Percentiles rank a stretch among this genome's conserved stretches.
phyloP scores from a whole-genome alignment of 2,888 invertebrate genomes.

The Orthonychiurus folsomi region DNA sequence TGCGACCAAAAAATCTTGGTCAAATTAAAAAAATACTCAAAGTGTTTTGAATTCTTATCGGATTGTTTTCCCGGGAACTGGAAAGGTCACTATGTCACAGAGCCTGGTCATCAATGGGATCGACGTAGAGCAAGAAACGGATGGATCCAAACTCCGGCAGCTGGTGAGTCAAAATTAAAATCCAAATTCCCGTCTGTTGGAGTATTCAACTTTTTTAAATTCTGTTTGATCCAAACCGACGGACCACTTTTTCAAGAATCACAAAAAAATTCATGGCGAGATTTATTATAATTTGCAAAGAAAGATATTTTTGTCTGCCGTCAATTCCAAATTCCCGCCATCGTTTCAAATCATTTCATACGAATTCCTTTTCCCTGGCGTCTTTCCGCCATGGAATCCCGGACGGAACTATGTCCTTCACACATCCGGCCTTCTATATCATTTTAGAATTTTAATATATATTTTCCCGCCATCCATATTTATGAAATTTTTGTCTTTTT shows the following conservation, averaged over 20 bases:
- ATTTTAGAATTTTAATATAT: not conserved
- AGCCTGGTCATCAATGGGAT: constrained; percentile 25
- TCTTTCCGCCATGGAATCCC: constrained; percentile 1
- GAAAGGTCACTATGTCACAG: constrained; percentile 28
- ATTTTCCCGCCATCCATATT: too few species aligned
- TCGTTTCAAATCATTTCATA: not conserved
- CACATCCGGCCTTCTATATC: not conserved
- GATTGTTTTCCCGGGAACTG: too few species aligned
- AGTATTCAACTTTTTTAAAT: constrained; percentile 12
- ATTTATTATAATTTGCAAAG: too few species aligned
- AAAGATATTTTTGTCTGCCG: too few species aligned
- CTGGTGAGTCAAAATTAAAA: constrained; percentile 38
- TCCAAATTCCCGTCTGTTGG: too few species aligned
- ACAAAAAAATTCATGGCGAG: too few species aligned
- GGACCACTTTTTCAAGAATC: too few species aligned
- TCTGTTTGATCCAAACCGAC: constrained; percentile 7
- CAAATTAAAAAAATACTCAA: too few species aligned
- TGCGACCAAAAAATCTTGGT: too few species aligned
- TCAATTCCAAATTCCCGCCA: too few species aligned
- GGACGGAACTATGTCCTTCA: not conserved
- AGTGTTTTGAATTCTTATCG: too few species aligned
- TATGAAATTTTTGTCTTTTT: constrained; percentile 6
- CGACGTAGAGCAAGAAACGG: constrained; percentile 28
- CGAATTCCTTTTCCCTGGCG: not conserved
- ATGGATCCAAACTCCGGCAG: constrained; percentile 28